Conservation (phyloP, 1,140 invertebrate species). For the Drosophila nigrodunni region DNA sequence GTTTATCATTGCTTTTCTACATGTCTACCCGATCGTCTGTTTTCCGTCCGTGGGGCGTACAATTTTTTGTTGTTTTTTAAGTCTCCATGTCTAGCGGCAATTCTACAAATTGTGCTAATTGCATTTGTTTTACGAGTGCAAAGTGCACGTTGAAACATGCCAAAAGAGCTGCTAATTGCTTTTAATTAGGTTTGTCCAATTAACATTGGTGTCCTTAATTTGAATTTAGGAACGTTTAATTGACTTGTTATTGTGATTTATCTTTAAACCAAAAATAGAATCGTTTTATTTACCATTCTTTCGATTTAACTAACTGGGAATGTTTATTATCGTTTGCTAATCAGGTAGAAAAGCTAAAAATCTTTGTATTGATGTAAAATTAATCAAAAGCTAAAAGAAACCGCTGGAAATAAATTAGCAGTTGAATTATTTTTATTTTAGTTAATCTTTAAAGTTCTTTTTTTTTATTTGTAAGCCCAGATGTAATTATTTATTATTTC, state of each 20-base stretch:
- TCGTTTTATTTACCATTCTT: not conserved
- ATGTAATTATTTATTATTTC: not conserved
- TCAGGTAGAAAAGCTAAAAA: not conserved
- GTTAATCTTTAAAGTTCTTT: not conserved
- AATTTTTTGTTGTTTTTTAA: slow-evolving; percentile 40
- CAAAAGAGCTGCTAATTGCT: slow-evolving; percentile 64
- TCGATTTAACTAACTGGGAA: not conserved
- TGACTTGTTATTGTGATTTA: not conserved
- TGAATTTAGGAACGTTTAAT: slow-evolving; percentile 22
- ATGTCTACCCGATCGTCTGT: not conserved
- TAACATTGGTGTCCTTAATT: slow-evolving; percentile 37
- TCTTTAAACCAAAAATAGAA: not conserved
- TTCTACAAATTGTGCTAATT: slow-evolving; percentile 65
- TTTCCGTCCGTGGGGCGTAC: slow-evolving; percentile 19
- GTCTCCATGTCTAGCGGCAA: slow-evolving; percentile 33
- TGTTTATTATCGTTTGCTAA: not conserved
- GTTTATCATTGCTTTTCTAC: slow-evolving; percentile 29
- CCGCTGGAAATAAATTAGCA: not conserved
- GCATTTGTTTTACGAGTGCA: slow-evolving; percentile 64
- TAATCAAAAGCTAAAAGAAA: not conserved
- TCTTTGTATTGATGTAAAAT: not conserved
- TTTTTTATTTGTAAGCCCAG: not conserved
- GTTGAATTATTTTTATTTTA: too few relatives aligned
- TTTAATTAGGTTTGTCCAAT: slow-evolving; percentile 54
- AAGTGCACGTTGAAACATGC: slow-evolving; percentile 57